Evolutionary conservation across 2,888 invertebrate genomes (phyloP).

Genomic region (Anodontia alba): DNA sequence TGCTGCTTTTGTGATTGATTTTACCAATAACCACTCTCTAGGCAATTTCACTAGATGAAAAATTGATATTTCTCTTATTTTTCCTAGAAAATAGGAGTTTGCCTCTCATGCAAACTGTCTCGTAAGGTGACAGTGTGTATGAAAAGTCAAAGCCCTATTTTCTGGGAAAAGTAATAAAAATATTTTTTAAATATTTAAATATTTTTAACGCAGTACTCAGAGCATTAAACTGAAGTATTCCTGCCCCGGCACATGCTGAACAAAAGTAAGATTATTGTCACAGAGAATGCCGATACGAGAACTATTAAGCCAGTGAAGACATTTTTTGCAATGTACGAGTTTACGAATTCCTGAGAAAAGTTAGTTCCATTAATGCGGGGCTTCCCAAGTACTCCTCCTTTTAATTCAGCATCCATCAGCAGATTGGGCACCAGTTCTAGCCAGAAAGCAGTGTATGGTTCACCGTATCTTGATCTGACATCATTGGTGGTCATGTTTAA

Average conservation of each 20-base stretch:
- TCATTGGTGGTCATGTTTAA: slow-evolving; percentile 40
- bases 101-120: no score
- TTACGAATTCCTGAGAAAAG: background rate
- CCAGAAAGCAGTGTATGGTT: slow-evolving; percentile 54
- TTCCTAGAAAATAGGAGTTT: no score
- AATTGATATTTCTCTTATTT: no score
- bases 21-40: no score
- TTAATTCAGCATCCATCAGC: background rate
- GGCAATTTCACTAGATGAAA: no score
- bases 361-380: background rate
- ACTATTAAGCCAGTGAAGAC: slow-evolving; percentile 28
- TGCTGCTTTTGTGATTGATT: no score
- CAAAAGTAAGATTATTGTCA: slow-evolving; percentile 18
- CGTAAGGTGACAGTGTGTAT: no score
- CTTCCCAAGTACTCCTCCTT: background rate
- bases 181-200: no score
- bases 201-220: no score
- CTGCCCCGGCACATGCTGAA: slow-evolving; percentile 20
- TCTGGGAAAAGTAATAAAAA: no score
- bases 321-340: background rate
- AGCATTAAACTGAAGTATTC: background rate
- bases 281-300: slow-evolving; percentile 22
- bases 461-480: slow-evolving; percentile 32
- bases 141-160: no score
- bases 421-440: slow-evolving; percentile 45